Evolutionary conservation across 2,797 vertebrate genomes (phyloP).

Genomic region (Paedocypris micromegethes): DNA sequence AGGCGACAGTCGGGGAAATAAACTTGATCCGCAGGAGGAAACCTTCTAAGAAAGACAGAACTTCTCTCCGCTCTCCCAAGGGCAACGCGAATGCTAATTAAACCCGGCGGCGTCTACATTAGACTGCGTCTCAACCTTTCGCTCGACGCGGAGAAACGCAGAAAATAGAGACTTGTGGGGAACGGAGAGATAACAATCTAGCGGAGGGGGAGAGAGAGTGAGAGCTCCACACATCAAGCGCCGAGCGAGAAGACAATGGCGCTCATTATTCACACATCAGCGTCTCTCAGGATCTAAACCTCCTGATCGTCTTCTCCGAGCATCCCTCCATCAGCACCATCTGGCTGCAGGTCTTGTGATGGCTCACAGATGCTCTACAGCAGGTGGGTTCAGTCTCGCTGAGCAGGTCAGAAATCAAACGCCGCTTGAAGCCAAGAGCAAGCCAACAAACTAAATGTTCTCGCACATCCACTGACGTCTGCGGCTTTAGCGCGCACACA

Average conservation of each 20-base stretch:
- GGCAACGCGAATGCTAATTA: constrained; percentile 54
- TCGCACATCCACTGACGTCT: too few relatives aligned
- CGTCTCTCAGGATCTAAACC: constrained; percentile 45
- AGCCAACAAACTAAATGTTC: background rate
- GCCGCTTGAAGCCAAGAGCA: background rate
- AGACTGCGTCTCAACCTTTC: constrained; percentile 49
- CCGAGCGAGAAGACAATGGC: constrained; percentile 38
- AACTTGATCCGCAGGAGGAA: constrained; percentile 47
- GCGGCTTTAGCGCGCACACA: too few relatives aligned
- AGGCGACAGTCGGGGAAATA: constrained; percentile 43
- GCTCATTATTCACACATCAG: constrained; percentile 57
- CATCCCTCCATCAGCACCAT: constrained; percentile 36
- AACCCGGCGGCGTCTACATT: constrained; percentile 43
- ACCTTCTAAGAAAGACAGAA: constrained; percentile 48
- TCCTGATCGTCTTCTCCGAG: constrained; percentile 43
- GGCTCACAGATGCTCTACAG: constrained; percentile 26
- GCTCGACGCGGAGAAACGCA: constrained; percentile 27
- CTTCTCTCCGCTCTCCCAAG: constrained; percentile 46
- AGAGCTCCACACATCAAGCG: constrained; percentile 5
- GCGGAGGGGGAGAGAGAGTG: constrained; percentile 12
- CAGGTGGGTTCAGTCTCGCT: constrained; percentile 23
- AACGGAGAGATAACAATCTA: constrained; percentile 16
- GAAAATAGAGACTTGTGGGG: constrained; percentile 7
- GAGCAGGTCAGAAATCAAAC: constrained; percentile 8
- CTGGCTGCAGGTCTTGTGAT: constrained; percentile 16